These are phyloP conservation scores for Oryzias dopingdopingensis DNA, from an alignment of 2,797 vertebrate species.

Conservation along the genomic window DNA sequence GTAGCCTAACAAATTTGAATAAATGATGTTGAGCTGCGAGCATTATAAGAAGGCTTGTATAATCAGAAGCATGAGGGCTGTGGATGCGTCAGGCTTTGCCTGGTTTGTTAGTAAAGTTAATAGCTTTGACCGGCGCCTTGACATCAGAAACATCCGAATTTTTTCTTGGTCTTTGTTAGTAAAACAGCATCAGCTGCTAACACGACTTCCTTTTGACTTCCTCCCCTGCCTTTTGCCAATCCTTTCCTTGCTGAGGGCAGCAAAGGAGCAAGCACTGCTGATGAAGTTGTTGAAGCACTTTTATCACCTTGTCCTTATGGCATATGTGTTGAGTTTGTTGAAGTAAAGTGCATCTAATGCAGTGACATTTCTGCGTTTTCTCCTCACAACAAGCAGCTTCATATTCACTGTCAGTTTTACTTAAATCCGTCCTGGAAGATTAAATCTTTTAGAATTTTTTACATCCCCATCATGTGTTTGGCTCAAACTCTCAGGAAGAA, in stretches of 20 bases:
- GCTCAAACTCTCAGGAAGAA: not conserved
- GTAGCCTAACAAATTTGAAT: constrained; percentile 21
- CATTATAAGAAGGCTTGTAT: constrained; percentile 13
- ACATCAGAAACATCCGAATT: constrained; percentile 23
- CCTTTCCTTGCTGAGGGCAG: constrained; percentile 9
- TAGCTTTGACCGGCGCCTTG: constrained; percentile 45
- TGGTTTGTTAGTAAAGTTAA: constrained; percentile 54
- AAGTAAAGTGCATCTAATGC: not conserved
- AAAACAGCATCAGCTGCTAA: constrained; percentile 28
- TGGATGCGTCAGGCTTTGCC: constrained; percentile 19
- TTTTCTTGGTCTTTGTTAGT: constrained; percentile 42
- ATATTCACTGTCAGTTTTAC: constrained; percentile 1
- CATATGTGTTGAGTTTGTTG: not conserved
- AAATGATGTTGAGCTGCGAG: constrained; percentile 18
- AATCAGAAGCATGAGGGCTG: constrained; percentile 24
- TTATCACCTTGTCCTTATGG: constrained; percentile 5
- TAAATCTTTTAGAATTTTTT: not conserved
- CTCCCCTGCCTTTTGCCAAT: constrained; percentile 25
- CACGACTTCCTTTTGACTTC: constrained; percentile 36
- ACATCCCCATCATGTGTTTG: constrained; percentile 4
- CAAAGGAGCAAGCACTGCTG: constrained; percentile 37
- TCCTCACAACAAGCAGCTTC: not conserved
- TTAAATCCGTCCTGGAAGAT: not conserved
- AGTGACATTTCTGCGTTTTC: not conserved
- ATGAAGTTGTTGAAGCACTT: constrained; percentile 13